Base-by-base conservation (phyloP, 1,140 invertebrate genomes). In the Trichonephila clavata region DNA sequence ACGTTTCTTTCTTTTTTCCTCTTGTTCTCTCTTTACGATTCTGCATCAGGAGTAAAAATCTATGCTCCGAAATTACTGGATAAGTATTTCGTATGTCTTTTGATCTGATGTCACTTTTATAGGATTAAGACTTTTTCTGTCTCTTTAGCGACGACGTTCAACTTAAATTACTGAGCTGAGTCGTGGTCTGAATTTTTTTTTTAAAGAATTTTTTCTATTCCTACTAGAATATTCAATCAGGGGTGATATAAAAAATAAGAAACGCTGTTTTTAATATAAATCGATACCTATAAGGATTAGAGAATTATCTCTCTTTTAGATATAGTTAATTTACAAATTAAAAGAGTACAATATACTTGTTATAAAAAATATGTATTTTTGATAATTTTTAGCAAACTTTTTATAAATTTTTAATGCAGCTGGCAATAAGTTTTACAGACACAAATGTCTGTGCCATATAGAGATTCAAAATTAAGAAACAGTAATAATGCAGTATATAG, bases 91-190 rank as follows among this genome's bases (percentile, higher is more conserved):
- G 77, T 84, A 92, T 92, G 90, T 84, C 90, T 63, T 68, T 63
- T 92, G 90, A 92, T 92, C 90, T 65, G 80, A 84, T 84, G 80
- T 92, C 90, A 90, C 71, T 92, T 91, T 84, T 92, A 92, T 92
- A 92, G 90, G 90, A 92, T 92, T 92, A 92, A 27, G 80, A 84
- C 24, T 43, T 92, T 90, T 80, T 50, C 71, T 18, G 59, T 39
- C 57, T 77, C 71, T 90, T 90, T 90, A 80, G 68, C 89, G 24
- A 43, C 24, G 32, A 24, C 61, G 63, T 77, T 89, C 87, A 50
- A 68, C 89, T 90, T 71, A 71, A 81, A 90, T 90, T 90, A 90
- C 71, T 7, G 63, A 61, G 59, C 10, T n/a, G 50, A 81, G 24
- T 24, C 71, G 21, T 6, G 18, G 39, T 43, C 18, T 18, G 32